A percentile compares a stretch with the other conserved stretches of the same genome.
phyloP scores from a whole-genome alignment of 2,113 vertebrate genomes.

The Heterotilapia buettikoferi region DNA sequence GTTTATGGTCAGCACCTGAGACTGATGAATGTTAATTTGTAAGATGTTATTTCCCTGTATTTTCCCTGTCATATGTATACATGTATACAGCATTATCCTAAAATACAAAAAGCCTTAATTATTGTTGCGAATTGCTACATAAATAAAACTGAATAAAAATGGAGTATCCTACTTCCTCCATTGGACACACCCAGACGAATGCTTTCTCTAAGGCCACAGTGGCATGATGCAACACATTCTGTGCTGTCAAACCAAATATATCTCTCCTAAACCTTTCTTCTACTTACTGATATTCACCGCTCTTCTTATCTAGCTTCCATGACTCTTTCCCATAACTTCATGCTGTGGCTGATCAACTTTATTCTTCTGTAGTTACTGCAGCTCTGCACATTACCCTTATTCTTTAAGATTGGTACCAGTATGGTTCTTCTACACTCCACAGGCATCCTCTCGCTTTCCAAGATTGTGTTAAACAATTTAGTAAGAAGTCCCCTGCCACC shows the following conservation, averaged over 20 bases:
- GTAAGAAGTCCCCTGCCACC: neutral
- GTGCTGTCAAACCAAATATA: neutral
- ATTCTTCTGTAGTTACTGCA: neutral
- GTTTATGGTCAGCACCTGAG: neutral
- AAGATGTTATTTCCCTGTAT: neutral
- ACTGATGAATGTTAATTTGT: neutral
- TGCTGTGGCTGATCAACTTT: neutral
- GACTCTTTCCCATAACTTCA: neutral
- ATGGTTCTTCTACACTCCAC: neutral
- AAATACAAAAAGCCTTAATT: neutral
- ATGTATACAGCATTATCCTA: neutral
- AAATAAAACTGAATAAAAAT: neutral
- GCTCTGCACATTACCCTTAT: neutral
- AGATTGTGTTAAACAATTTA: neutral
- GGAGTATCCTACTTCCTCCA: neutral
- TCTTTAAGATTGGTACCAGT: neutral
- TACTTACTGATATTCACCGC: neutral
- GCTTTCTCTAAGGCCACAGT: neutral
- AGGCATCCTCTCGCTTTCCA: neutral
- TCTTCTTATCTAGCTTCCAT: neutral
- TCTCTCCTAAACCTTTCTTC: neutral
- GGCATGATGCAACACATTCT: neutral
- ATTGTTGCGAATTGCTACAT: neutral
- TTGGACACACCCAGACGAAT: neutral
- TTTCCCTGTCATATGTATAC: neutral